Base-by-base conservation (phyloP, 2,797 vertebrate species). In the Schizopygopsis pylzovi region DNA sequence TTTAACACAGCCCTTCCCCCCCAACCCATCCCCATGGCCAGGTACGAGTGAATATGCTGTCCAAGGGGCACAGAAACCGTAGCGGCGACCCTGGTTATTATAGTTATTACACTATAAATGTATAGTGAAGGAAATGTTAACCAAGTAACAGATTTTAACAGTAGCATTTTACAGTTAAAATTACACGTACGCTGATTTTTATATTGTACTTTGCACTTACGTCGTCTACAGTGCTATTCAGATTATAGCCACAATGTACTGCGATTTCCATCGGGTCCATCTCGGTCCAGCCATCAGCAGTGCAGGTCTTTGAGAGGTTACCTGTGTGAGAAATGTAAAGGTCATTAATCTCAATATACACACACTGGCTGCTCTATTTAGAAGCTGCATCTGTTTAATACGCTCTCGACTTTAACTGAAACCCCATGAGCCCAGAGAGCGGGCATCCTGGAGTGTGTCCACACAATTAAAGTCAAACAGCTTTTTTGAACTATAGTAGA, bases 251-350 rank as follows among this genome's bases (percentile, higher is more conserved):
- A 88, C 98, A 99, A 90, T 96, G 97, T 6, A 93, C 0, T 0
- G 93, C n/a, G 0, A 98, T 97, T 2, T 96, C 94, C 0, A 94
- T 91, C 0, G 97, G 96, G 76, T 94, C 94, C 93, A 98, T 95
- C 3, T 94, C 93, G 0, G 97, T 95, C 98, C 98, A 99, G 86
- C 98, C 97, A 0, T 96, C 91, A 1, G 89, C 92, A 0, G 97
- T 98, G 87, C 98, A 99, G 84, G 92, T 97, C 90, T 97, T 97
- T 84, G 96, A 97, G 90, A 99, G 95, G 2, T 98, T 98, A 72
- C 96, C 98, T 99, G 89, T 10, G 76, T 80, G 85, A 22, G 4
- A 75, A 63, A 85, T 63, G 49, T 28, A 45, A 39, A 87, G 59
- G 76, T 78, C 18, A 75, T 87, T 71, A 86, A 70, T 45, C 45